Conservation (phyloP, 2,888 invertebrate genomes). For the Osmoderma eremita region DNA sequence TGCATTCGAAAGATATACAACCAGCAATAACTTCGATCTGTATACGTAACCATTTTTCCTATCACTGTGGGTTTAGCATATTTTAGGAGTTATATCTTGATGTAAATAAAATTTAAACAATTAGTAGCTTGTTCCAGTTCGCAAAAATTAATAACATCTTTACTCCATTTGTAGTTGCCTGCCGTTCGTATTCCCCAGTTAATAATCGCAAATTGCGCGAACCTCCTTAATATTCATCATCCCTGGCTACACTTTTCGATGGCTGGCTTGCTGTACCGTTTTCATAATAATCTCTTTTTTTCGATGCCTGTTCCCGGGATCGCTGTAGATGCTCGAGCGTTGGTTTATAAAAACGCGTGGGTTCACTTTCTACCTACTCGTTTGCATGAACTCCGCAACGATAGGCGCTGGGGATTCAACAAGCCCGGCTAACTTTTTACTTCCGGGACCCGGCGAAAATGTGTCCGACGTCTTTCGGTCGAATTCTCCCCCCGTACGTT, state of each 20-base stretch:
- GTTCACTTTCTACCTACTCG: not conserved
- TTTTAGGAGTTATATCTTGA: too few species aligned
- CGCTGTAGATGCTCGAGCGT: not conserved
- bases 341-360: not conserved
- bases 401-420: conserved; percentile 8
- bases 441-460: conserved; percentile 20
- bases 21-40: too few species aligned
- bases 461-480: conserved; percentile 16
- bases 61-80: too few species aligned
- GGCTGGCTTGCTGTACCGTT: not conserved
- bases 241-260: not conserved
- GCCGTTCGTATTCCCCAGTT: not conserved
- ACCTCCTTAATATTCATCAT: not conserved
- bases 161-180: too few species aligned
- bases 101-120: too few species aligned
- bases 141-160: too few species aligned
- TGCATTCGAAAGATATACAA: too few species aligned
- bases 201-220: not conserved
- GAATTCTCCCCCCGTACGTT: conserved; percentile 4
- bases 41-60: too few species aligned
- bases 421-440: conserved; percentile 16
- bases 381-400: not conserved
- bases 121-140: too few species aligned
- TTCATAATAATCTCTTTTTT: not conserved
- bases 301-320: not conserved